Evolutionary conservation across 2,113 vertebrate genomes (phyloP).

Genomic region (Apodemus speciosus): DNA sequence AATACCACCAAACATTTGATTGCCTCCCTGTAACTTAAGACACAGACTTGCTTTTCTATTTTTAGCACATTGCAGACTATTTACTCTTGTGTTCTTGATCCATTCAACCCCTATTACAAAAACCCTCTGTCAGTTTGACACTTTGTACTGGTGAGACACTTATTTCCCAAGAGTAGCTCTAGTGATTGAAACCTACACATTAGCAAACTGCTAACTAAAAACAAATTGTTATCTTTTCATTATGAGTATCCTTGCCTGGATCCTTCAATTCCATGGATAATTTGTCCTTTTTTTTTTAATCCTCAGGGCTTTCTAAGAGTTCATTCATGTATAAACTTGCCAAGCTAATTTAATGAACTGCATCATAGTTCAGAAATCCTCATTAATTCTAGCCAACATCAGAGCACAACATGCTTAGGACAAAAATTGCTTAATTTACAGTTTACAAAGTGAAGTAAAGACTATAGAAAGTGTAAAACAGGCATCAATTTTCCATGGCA

Average conservation of each 20-base stretch:
- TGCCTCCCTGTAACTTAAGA: slow-evolving; percentile 42
- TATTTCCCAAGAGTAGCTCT: slow-evolving; percentile 32
- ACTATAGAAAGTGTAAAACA: background rate
- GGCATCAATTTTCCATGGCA: background rate
- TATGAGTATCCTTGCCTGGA: background rate
- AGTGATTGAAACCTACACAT: slow-evolving; percentile 49
- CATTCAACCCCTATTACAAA: background rate
- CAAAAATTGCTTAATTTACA: background rate
- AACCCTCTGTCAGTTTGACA: slow-evolving; percentile 28
- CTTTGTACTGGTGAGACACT: slow-evolving; percentile 26
- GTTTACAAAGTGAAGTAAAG: background rate
- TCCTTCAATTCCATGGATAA: slow-evolving; percentile 34
- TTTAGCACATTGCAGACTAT: slow-evolving; percentile 32
- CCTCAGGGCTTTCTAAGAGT: background rate
- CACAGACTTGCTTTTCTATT: slow-evolving; percentile 24
- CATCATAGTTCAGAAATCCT: background rate
- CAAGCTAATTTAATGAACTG: slow-evolving; percentile 4
- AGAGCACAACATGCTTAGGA: background rate
- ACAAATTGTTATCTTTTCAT: slow-evolving; percentile 33
- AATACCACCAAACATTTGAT: slow-evolving; percentile 50
- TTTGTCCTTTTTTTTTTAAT: background rate
- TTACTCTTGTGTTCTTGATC: slow-evolving; percentile 51
- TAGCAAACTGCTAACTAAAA: slow-evolving; percentile 64
- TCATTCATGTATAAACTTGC: background rate
- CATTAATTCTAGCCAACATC: background rate